Evolutionary conservation across 2,888 invertebrate genomes (phyloP).

Genomic region (Osmoderma eremita): DNA sequence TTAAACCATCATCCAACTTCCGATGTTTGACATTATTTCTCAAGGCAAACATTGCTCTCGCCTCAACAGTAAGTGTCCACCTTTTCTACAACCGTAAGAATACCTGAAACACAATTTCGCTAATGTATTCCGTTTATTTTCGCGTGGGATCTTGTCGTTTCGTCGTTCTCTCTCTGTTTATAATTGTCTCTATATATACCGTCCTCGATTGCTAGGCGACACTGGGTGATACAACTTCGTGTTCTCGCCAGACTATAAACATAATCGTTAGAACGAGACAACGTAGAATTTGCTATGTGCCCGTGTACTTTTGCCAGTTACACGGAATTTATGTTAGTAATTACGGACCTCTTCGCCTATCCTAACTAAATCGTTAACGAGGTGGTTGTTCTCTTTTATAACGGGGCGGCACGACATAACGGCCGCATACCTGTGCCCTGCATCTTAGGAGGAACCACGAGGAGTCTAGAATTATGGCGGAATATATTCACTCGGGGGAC

Average conservation of each 20-base stretch:
- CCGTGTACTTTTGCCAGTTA: conserved; percentile 33
- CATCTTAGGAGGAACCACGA: neutral
- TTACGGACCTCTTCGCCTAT: conserved; percentile 31
- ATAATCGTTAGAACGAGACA: conserved; percentile 36
- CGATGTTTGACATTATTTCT: too few relatives aligned
- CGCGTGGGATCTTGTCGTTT: conserved; percentile 1
- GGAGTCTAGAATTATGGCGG: neutral
- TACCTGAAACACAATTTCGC: neutral
- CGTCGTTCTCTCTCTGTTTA: conserved; percentile 16
- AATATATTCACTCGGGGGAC: neutral
- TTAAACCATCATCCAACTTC: too few relatives aligned
- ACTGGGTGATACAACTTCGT: neutral
- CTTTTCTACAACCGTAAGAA: neutral
- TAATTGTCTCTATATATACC: conserved; percentile 1
- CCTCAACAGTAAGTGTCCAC: too few relatives aligned
- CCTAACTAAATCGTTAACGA: conserved; percentile 35
- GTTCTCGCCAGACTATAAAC: conserved; percentile 23
- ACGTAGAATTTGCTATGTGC: conserved; percentile 36
- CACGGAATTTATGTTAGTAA: conserved; percentile 36
- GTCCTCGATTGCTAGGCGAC: too few relatives aligned
- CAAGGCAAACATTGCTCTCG: too few relatives aligned
- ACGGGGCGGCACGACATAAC: neutral
- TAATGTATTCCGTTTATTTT: conserved; percentile 20
- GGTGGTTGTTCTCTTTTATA: conserved; percentile 21
- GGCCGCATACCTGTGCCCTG: conserved; percentile 5